Evolutionary conservation across 2,113 vertebrate species (phyloP), one percentile per base, ranked within the genome.

Genomic region (Psephotus haematonotus): DNA sequence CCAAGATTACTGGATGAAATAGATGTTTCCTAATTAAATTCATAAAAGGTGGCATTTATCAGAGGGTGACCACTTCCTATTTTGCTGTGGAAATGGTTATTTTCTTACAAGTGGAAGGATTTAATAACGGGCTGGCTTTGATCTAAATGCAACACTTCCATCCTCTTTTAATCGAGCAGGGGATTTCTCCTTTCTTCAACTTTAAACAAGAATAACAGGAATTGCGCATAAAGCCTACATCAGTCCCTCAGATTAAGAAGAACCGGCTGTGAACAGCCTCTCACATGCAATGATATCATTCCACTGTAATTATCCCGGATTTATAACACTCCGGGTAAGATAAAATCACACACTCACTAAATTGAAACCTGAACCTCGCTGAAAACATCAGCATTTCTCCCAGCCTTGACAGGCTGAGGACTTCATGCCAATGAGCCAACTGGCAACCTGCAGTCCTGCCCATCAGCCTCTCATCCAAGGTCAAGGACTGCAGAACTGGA

Each of bases 21-120:
- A 60, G 17, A 19, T 9, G 49, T 81, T 94, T 95, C 75, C 91
- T 90, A 93, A 95, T 95, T 88, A 93, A 90, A 86, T 49, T 82
- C 29, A 28, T 86, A 88, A 83, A 81, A 90, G 59, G 49, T 50
- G 7, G 31, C 57, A 63, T 22, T 63, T 53, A 86, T 87, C 84
- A 28, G 35, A 86, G 31, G 65, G 78, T 29, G 17, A 89, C 70
- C 67, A 31, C 85, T 95, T 52, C 28, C 63, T 15, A 13, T 65
- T 64, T 46, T 68, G 53, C 16, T 76, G 88, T 20, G 75, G 75
- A 88, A 93, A 95, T 69, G 37, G 57, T 78, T 76, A 62, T 67
- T 92, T 86, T 70, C 77, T 64, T 53, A 35, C 49, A 35, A 25
- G 9, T 39, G 76, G 76, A 90, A 82, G 79, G 67, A 57, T 59